Conservation (phyloP, 2,888 invertebrate species). For the Chloromyia formosa region DNA sequence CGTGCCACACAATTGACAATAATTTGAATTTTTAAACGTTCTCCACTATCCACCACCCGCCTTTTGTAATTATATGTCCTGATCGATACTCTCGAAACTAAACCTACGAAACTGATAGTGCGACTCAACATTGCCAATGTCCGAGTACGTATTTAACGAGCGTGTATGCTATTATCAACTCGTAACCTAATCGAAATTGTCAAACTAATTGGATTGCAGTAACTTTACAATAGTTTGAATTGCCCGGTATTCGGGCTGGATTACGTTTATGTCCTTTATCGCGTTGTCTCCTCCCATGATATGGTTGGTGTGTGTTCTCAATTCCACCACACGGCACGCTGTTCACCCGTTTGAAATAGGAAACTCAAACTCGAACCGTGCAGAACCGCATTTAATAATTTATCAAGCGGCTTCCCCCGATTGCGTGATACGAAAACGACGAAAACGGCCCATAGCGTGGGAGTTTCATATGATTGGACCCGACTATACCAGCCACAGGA, state of each 20-base stretch:
- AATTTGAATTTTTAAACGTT: no score
- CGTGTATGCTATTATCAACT: constrained; percentile 37
- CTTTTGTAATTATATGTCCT: no score
- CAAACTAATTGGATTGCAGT: constrained; percentile 44
- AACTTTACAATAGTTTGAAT: constrained; percentile 35
- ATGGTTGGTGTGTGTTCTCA: background rate
- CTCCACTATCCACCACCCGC: no score
- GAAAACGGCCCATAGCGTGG: constrained; percentile 3
- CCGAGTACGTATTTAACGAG: no score
- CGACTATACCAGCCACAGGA: background rate
- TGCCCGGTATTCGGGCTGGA: constrained; percentile 1
- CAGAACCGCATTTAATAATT: constrained; percentile 30
- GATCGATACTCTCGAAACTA: no score
- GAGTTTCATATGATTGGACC: constrained; percentile 3
- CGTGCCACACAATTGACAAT: no score
- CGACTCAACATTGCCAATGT: no score
- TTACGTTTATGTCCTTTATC: constrained; percentile 2
- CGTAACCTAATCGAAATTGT: constrained; percentile 41
- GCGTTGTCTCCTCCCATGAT: background rate
- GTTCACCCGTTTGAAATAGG: no score
- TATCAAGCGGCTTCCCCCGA: constrained; percentile 23
- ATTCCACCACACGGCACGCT: background rate
- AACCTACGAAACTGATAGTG: no score
- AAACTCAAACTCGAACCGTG: constrained; percentile 2
- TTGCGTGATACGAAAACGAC: constrained; percentile 39